Evolutionary conservation across 2,797 vertebrate species (phyloP), one percentile per base, ranked within the genome.

Genomic region (Galago senegalensis): DNA sequence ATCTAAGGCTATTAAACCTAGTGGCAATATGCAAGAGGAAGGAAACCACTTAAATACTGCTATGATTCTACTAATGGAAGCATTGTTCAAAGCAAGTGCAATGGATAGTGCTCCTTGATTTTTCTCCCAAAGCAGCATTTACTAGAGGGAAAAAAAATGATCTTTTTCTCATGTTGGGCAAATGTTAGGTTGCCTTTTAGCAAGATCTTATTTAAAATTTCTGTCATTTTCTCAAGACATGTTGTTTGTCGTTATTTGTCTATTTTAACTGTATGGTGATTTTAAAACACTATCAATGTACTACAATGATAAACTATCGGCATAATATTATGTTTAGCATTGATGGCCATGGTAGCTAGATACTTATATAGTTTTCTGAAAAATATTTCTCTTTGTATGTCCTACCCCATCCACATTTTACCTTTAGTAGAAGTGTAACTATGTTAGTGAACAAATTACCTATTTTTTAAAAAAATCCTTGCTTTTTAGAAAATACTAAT

Each of bases 11-110:
- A 79, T 93, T 85, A 92, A 92, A 85, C 18, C 10, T 16, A 69
- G 40, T 40, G 72, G 37, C 88, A 31, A 53, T 95, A 95, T 83
- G 65, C 89, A 97, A 97, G 86, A 82, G 43, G 37, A 97, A 73
- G n/a, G 96, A 97, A 97, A 58, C 63, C 93, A 92, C 94, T 97
- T 97, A 94, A 82, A 86, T 96, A 89, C 9, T 83, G 18, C 37
- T 91, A 21, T 14, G 37, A 86, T 95, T 97, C 96, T 96, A 73
- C 96, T 98, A 98, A 98, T 98, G 98, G 96, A 98, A 97, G n/a
- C 65, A 84, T 89, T 96, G 73, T 97, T 98, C 97, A 98, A 97
- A 98, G 93, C 73, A 97, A 96, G 27, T 96, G 31, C 56, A 34
- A 40, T 31, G 23, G 23, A 77, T n/a, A 77, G 65, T 40, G 7